phyloP scores from a whole-genome alignment of 2,888 invertebrate species.

The Nebria brevicollis region DNA sequence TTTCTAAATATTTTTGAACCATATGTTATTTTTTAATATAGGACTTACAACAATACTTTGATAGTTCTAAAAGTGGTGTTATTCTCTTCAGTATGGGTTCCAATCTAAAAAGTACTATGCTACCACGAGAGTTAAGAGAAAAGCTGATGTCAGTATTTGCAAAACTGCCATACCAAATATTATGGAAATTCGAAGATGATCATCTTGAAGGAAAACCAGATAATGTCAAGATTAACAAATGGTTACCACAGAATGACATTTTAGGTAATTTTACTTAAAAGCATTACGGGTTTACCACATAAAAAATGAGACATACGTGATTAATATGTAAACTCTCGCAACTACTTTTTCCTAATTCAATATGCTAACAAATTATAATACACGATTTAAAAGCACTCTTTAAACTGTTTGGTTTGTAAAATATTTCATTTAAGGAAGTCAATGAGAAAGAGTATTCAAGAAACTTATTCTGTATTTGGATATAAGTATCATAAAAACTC shows the following conservation, averaged over 20 bases:
- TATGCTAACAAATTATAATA: too few relatives aligned
- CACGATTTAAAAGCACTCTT: too few relatives aligned
- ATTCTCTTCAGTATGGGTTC: slow-evolving; percentile 56
- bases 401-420: too few relatives aligned
- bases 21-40: not conserved
- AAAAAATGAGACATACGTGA: too few relatives aligned
- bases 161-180: slow-evolving; percentile 56
- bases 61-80: slow-evolving; percentile 52
- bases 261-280: slow-evolving; percentile 2
- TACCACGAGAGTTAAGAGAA: slow-evolving; percentile 50
- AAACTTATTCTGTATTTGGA: too few relatives aligned
- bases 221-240: slow-evolving; percentile 61
- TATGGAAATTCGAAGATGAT: slow-evolving; percentile 67
- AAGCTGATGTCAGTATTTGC: slow-evolving; percentile 51
- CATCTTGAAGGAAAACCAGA: slow-evolving; percentile 57
- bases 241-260: slow-evolving; percentile 62
- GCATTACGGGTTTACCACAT: too few relatives aligned
- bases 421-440: too few relatives aligned
- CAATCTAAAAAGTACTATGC: slow-evolving; percentile 50
- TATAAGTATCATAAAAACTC: too few relatives aligned
- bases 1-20: too few relatives aligned
- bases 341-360: too few relatives aligned
- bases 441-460: too few relatives aligned
- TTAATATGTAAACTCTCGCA: too few relatives aligned
- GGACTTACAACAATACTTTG: slow-evolving; percentile 44